Base-by-base conservation (phyloP, 2,113 vertebrate species). In the Silurus glanis region DNA sequence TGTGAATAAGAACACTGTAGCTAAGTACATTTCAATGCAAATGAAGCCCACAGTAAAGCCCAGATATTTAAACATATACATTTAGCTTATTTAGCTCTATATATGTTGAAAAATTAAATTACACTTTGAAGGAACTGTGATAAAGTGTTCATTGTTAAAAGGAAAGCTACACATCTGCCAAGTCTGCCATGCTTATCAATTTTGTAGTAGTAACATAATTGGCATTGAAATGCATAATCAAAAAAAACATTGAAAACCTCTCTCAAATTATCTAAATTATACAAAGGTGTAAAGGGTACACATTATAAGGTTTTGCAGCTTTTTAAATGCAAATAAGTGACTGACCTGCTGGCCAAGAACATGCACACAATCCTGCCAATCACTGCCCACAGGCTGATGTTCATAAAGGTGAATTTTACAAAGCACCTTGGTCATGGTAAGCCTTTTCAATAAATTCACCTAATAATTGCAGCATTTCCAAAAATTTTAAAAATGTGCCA, bases 401-500 rank as follows among this genome's bases (percentile, higher is more conserved):
- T 85, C 64, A 51, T 85, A 37, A 59, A 49, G 17, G 53, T 28
- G 5, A 78, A 55, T 72, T 80, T 62, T 23, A 80, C 13, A 45
- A 75, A 81, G n/a, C 2, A 71, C 25, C 6, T 19, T 19, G 9
- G 8, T 62, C 5, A 28, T 74, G 45, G 14, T n/a, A 75, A 53
- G n/a, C 17, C 45, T 85, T 76, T 85, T 64, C 21, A 59, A n/a
- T 45, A 23, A 19, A 55, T 19, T 55, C 2, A 3, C 23, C 23
- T 78, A 17, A 74, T 79, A 79, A 79, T 61, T 59, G 72, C 25
- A 85, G 21, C 21, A 25, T 85, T 67, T 55, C 71, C 55, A 12
- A 91, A 85, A 71, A 86, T 87, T 56, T 25, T 87, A 89, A 83
- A 91, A 90, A 76, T 67, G 87, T 91, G 19, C 28, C 59, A 14